Base-by-base conservation (phyloP, 2,888 invertebrate species). In the Yponomeuta evonymella region DNA sequence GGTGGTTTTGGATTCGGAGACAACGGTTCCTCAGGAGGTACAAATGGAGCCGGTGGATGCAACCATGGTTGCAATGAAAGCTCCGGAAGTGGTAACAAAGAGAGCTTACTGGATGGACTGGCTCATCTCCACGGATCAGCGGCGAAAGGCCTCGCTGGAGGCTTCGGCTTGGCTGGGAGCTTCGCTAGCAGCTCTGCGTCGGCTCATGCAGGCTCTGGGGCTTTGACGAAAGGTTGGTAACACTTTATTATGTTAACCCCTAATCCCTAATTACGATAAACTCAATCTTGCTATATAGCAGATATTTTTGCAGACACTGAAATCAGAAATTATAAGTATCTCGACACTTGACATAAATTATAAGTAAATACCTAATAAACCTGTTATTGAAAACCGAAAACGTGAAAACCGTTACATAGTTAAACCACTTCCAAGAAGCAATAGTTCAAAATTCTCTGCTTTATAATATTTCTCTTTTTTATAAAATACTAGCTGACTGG, bases 171-270 rank as follows among this genome's bases (percentile, higher is more conserved):
- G 5, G 83, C 81, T 63, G 81, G 84, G 70, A 83, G 83, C 75
- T 88, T 81, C 71, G 83, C 89, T n/a, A 81, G 85, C 74, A 88
- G 88, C 72, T 84, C 86, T 43, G 85, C 89, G n/a, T 79, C 81
- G 33, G 87, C 89, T 6, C 86, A 89, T 70, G 84, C 89, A 30
- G 80, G 85, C 33, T 76, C 88, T 62, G 88, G 89, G 74, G 82
- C 84, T 64, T 79, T 79, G 68, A 82, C 82, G 58, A 89, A 89
- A 87, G 88, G 86, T 58, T 58, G 51, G 51, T 58, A 15, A 58
- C 51, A 58, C 12, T 2, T 51, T 51, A 12, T 51, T 51, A 12
- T 58, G 15, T 58, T 58, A 15, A 58, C 12, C 51, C 51, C 51
- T 58, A 58, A 43, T 43, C 8, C 8, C 8, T 43, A 43, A 43